These are phyloP conservation scores for Struthidea cinerea DNA, from an alignment of 2,113 vertebrate species.

Conservation along the genomic window DNA sequence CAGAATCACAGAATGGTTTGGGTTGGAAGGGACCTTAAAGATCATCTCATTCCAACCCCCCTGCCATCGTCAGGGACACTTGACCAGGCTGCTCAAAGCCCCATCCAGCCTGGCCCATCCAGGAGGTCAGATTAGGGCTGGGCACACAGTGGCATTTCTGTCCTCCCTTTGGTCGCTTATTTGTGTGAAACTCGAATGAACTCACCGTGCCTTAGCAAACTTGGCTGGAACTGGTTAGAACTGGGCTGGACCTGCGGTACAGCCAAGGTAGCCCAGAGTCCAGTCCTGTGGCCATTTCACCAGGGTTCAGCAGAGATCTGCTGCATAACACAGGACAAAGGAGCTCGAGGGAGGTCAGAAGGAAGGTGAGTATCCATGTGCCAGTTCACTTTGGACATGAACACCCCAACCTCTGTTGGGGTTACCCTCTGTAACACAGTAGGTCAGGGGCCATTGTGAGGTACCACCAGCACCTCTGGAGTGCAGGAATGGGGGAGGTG, in stretches of 20 bases:
- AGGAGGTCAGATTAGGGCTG: neutral
- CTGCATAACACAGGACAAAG: neutral
- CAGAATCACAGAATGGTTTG: neutral
- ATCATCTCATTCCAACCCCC: neutral
- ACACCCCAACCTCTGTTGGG: fast-evolving
- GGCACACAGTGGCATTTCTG: neutral
- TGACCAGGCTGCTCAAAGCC: neutral
- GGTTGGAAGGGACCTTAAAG: neutral
- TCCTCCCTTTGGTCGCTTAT: neutral
- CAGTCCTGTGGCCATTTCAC: neutral
- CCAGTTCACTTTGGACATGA: neutral
- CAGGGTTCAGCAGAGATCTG: neutral
- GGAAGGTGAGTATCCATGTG: neutral
- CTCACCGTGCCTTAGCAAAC: neutral
- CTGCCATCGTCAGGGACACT: neutral
- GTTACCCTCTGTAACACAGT: fast-evolving
- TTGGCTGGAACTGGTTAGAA: neutral
- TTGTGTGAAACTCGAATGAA: neutral
- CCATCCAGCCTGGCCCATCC: neutral
- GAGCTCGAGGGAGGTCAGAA: neutral
- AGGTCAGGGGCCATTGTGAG: fast-evolving
- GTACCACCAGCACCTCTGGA: neutral
- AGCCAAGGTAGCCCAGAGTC: neutral
- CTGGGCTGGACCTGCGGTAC: neutral
- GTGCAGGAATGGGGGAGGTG: neutral